phyloP scores from a whole-genome alignment of 2,113 vertebrate species.

The Hemibagrus wyckioides region DNA sequence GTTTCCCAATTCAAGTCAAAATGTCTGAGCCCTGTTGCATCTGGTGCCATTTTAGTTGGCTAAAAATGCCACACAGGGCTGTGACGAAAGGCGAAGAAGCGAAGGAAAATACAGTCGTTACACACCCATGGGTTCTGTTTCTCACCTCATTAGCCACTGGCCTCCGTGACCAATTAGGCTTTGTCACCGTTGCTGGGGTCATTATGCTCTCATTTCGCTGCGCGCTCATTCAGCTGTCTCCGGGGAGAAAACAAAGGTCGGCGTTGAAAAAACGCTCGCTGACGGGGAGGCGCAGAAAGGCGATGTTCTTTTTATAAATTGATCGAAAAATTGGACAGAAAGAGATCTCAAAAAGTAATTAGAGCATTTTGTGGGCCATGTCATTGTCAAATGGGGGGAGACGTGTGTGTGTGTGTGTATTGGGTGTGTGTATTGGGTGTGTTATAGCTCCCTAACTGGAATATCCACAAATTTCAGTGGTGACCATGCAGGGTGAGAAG shows the following conservation, averaged over 20 bases:
- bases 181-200: slow-evolving; percentile 90
- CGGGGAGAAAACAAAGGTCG: slow-evolving; percentile 78
- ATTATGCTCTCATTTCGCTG: slow-evolving; percentile 98
- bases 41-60: slow-evolving; percentile 94
- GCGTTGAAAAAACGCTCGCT: slow-evolving; percentile 72
- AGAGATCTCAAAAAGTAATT: slow-evolving; percentile 41
- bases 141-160: slow-evolving; percentile 99
- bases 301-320: slow-evolving; percentile 65
- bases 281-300: slow-evolving; percentile 68
- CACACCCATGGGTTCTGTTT: slow-evolving; percentile 87
- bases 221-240: slow-evolving; percentile 97
- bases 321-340: slow-evolving; percentile 51
- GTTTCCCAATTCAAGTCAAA: slow-evolving; percentile 93
- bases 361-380: slow-evolving; percentile 38
- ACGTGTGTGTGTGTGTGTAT: neutral
- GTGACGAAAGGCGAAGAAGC: slow-evolving; percentile 94
- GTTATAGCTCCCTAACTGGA: slow-evolving; percentile 36
- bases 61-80: slow-evolving; percentile 97
- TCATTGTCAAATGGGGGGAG: slow-evolving; percentile 7
- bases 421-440: neutral
- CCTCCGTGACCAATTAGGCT: slow-evolving; percentile 98
- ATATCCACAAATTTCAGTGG: neutral
- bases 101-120: slow-evolving; percentile 98
- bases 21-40: slow-evolving; percentile 95
- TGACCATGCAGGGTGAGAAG: neutral